phyloP scores from a whole-genome alignment of 2,797 vertebrate genomes.

The Chromobotia macracanthus region DNA sequence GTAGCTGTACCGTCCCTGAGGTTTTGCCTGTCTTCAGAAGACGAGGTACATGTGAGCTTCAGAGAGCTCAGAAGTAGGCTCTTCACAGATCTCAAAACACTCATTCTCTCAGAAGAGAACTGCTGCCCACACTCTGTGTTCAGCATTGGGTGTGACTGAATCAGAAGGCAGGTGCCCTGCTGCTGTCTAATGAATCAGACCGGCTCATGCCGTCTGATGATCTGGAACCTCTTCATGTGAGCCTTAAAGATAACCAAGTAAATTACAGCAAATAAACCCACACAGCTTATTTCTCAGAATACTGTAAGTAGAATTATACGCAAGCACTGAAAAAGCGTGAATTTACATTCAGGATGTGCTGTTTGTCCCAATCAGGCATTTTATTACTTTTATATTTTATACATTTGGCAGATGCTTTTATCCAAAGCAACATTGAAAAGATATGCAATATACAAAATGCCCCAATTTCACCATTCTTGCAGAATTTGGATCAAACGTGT shows the following conservation, averaged over 20 bases:
- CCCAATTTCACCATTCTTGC: too few relatives aligned
- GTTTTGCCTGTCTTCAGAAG: conserved; percentile 43
- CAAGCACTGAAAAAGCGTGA: too few relatives aligned
- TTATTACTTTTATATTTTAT: too few relatives aligned
- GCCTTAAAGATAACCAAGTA: background rate
- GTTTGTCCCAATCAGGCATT: too few relatives aligned
- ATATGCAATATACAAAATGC: too few relatives aligned
- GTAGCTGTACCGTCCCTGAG: conserved; percentile 25
- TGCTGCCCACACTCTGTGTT: conserved; percentile 7
- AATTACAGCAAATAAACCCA: too few relatives aligned
- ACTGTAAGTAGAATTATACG: too few relatives aligned
- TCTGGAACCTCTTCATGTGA: conserved; percentile 1
- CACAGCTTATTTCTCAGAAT: background rate
- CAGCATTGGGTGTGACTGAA: conserved; percentile 1
- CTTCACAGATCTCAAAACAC: conserved; percentile 40
- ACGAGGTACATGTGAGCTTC: conserved; percentile 28
- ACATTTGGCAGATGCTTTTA: too few relatives aligned
- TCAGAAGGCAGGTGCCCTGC: background rate
- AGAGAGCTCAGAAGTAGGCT: conserved; percentile 32
- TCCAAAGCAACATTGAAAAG: too few relatives aligned
- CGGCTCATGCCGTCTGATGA: background rate
- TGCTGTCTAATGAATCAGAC: background rate
- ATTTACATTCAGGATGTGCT: too few relatives aligned
- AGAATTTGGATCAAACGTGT: too few relatives aligned
- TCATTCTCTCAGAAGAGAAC: conserved; percentile 3